These are phyloP conservation scores for Xenopus tropicalis DNA, from an alignment of 2,113 vertebrate species.

Conservation along the genomic window DNA sequence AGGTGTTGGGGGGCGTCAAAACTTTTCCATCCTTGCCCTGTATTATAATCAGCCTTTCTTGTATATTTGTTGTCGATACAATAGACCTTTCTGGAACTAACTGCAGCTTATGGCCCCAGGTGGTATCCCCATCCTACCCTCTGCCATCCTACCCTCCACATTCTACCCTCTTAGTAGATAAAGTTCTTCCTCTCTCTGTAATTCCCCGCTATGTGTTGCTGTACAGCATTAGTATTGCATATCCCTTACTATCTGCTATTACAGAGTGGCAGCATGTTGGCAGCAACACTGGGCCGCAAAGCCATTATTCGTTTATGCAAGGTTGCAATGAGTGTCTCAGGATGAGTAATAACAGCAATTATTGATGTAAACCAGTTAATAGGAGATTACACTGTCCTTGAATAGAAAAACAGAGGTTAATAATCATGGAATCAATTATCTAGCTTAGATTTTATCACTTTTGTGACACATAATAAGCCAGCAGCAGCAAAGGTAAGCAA, in stretches of 20 bases:
- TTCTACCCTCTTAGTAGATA: too few species aligned
- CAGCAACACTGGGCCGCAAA: neutral
- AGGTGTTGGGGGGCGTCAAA: too few species aligned
- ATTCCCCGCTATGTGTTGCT: too few species aligned
- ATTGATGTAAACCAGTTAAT: neutral
- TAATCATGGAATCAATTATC: neutral
- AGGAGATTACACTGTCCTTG: neutral
- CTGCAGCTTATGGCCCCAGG: too few species aligned
- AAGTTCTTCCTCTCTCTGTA: too few species aligned
- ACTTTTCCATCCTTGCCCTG: too few species aligned
- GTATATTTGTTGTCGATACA: too few species aligned
- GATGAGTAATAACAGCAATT: neutral
- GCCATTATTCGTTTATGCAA: neutral
- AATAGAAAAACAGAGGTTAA: neutral
- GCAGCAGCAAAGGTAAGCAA: neutral
- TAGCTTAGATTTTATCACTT: neutral
- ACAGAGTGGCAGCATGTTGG: neutral
- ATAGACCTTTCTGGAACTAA: too few species aligned
- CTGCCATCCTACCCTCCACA: too few species aligned
- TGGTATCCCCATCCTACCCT: too few species aligned
- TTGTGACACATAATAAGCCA: constrained; percentile 1
- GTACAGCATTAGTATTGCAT: too few species aligned
- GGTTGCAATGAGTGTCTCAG: neutral
- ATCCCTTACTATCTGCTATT: neutral
- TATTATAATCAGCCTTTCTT: too few species aligned